Conservation (phyloP, 2,797 vertebrate genomes). For the Scleropages formosus region DNA sequence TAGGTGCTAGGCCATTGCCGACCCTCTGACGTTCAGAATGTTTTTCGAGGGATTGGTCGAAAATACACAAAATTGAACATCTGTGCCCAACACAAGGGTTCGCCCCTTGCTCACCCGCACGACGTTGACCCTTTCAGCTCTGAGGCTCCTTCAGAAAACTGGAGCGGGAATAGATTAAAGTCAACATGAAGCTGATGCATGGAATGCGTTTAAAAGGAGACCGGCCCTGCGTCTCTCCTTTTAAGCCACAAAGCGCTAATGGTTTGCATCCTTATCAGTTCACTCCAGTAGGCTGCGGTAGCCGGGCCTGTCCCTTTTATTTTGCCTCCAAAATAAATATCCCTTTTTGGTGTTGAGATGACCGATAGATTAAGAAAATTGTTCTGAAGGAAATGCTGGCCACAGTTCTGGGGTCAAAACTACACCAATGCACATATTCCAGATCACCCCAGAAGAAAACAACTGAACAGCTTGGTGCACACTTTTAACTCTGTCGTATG, state of each 20-base stretch:
- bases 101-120: background rate
- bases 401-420: background rate
- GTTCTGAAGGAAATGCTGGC: slow-evolving; percentile 8
- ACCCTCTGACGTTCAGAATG: background rate
- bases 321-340: slow-evolving; percentile 23
- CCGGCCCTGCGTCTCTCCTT: slow-evolving; percentile 20
- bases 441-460: background rate
- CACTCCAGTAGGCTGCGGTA: slow-evolving; percentile 24
- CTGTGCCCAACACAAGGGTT: slow-evolving; percentile 1
- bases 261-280: slow-evolving; percentile 30
- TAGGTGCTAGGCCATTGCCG: background rate
- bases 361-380: slow-evolving; percentile 17
- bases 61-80: slow-evolving; percentile 12
- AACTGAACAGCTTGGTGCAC: background rate
- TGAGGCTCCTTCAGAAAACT: slow-evolving; percentile 21
- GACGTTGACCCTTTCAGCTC: slow-evolving; percentile 18
- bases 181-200: slow-evolving; percentile 10
- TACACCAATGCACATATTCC: background rate
- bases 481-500: background rate
- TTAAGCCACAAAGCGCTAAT: slow-evolving; percentile 27
- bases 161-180: slow-evolving; percentile 11
- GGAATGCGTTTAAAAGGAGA: slow-evolving; percentile 18
- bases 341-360: slow-evolving; percentile 11
- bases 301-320: slow-evolving; percentile 8
- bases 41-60: background rate